Percentiles rank a stretch among this genome's conserved stretches.
Evolutionary conservation across 2,113 vertebrate genomes (phyloP).

Genomic region (Lycaon pictus): DNA sequence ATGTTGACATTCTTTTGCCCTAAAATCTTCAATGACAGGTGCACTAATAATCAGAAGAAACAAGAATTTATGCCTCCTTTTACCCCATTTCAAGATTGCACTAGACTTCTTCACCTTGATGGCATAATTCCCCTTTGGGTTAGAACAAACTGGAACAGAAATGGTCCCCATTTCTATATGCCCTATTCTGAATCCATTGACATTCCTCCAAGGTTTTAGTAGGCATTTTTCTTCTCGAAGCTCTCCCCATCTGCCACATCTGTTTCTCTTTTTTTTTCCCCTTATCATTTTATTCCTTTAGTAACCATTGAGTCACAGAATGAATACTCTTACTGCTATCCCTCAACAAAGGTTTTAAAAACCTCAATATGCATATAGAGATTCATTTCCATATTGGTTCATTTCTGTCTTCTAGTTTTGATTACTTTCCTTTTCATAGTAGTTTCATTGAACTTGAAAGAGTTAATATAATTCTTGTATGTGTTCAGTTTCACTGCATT

Average conservation of each 20-base stretch:
- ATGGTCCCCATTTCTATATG: not conserved
- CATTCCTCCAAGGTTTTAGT: not conserved
- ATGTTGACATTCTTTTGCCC: not conserved
- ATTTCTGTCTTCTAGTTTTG: not conserved
- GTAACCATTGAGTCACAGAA: slow-evolving; percentile 20
- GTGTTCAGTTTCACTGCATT: not conserved
- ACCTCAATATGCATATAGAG: not conserved
- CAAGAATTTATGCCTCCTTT: not conserved
- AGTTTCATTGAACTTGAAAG: not conserved
- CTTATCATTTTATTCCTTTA: slow-evolving; percentile 58
- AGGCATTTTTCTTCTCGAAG: slow-evolving; percentile 52
- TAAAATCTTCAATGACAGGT: not conserved
- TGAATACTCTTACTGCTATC: slow-evolving; percentile 35
- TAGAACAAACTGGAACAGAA: not conserved
- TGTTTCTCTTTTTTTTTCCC: slow-evolving; percentile 58
- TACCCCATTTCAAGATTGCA: not conserved
- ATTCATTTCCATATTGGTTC: slow-evolving; percentile 19
- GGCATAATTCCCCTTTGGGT: not conserved
- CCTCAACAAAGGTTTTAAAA: slow-evolving; percentile 58
- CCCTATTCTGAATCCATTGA: not conserved
- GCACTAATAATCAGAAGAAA: not conserved
- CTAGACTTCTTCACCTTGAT: not conserved
- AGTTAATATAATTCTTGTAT: not conserved
- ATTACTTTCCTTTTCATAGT: not conserved
- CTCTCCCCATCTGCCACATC: slow-evolving; percentile 60